These are phyloP conservation scores for Spheniscus mendiculus DNA, from an alignment of 2,113 vertebrate species.

Conservation along the genomic window DNA sequence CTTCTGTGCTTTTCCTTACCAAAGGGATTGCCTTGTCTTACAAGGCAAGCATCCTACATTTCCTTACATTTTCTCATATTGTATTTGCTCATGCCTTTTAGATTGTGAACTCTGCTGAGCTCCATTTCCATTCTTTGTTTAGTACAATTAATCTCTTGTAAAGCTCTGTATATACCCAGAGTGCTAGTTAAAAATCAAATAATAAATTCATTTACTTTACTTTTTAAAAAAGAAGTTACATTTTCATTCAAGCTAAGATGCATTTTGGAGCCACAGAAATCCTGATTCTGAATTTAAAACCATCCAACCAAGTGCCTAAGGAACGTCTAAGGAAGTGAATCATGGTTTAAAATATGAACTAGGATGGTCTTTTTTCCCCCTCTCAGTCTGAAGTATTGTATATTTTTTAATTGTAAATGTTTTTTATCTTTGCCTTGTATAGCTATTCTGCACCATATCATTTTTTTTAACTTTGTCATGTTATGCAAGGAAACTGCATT, in stretches of 20 bases:
- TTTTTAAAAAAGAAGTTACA: neutral
- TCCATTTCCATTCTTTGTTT: neutral
- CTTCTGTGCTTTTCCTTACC: neutral
- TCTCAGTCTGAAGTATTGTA: neutral
- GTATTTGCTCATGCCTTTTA: neutral
- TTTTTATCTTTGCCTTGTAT: neutral
- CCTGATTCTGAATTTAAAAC: slow-evolving; percentile 44
- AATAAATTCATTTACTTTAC: neutral
- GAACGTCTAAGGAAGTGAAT: neutral
- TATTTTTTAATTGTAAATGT: neutral
- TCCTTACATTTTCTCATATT: neutral
- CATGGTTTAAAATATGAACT: neutral
- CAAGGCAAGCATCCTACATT: neutral
- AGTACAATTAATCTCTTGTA: neutral
- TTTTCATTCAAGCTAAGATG: neutral
- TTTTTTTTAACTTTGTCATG: neutral
- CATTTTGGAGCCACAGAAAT: slow-evolving; percentile 27
- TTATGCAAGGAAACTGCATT: neutral
- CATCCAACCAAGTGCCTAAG: neutral
- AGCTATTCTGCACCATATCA: neutral
- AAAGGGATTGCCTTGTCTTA: neutral
- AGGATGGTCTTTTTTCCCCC: neutral
- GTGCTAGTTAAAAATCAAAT: neutral
- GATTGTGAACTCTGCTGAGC: neutral
- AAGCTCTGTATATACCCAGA: neutral